Base-by-base conservation (phyloP, 2,888 invertebrate genomes). In the Physocephala rufipes region DNA sequence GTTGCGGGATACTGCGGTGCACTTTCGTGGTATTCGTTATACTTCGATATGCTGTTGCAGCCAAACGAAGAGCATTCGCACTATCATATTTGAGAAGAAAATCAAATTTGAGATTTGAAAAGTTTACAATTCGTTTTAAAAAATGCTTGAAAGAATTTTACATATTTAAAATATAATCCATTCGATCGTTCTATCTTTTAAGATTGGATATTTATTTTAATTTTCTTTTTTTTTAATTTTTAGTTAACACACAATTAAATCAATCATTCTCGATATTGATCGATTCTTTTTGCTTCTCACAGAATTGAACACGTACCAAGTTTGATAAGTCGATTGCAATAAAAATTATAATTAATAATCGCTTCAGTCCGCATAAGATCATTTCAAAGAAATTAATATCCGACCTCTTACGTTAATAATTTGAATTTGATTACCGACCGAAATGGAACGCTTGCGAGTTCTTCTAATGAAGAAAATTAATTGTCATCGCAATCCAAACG, bases 21-120 rank as follows among this genome's bases (percentile, higher is more conserved):
- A 85, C 70, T 75, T 55, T 13, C 21, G 4, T 24, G 24, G 21
- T 55, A 13, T 21, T 21, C 12, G 19, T 3, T 55, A 81, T 53
- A 84, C 82, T 2, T 74, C 63, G 45, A 85, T 85, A 67, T 82
- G 80, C 36, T 82, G 13, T 80, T 77, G 74, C 86, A 85, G 13
- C 84, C 78, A 36, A 86, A 85, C 12, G 75, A 79, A 13, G 80
- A 80, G 9, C 36, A 36, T n/a, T 80, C 62, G 0, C 80, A 63
- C 85, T 85, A 70, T 45, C 53, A 30, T 13, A 64, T 7, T 58
- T 24, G 58, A 24, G 19, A 21, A 24, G 58, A 24, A 58, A 58
- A 4, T 13, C 24, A n/a, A n/a, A 47, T 15, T n/a, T n/a, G n/a
- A n/a, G n/a, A n/a, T n/a, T n/a, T 36, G 36, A 36, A 36, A 36